Conservation (phyloP, 2,113 vertebrate genomes). For the Sialia sialis region DNA sequence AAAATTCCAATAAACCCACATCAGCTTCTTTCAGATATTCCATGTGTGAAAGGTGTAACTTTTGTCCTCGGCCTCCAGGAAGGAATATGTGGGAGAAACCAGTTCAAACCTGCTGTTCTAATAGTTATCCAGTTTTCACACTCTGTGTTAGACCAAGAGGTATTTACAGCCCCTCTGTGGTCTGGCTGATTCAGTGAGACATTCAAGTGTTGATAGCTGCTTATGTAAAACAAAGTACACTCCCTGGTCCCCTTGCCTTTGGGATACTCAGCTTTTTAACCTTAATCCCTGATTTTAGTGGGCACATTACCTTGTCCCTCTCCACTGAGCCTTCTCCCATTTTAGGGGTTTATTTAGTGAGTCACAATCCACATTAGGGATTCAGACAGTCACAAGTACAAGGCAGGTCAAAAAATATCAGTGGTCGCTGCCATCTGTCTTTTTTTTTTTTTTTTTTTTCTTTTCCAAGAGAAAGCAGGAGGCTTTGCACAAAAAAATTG, state of each 20-base stretch:
- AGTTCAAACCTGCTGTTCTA: neutral
- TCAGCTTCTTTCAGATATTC: neutral
- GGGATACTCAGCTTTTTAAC: neutral
- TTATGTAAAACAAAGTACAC: neutral
- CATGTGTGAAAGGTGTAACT: fast-evolving
- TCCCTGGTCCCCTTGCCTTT: neutral
- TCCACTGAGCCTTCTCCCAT: neutral
- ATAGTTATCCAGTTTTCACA: neutral
- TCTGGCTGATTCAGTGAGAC: neutral
- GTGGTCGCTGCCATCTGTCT: neutral
- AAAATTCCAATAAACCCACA: neutral
- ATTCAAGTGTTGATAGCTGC: neutral
- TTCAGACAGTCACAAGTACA: neutral
- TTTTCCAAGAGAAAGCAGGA: neutral
- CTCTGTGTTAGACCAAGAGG: neutral
- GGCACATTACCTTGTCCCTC: too few relatives aligned
- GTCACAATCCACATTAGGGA: neutral
- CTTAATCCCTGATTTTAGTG: neutral
- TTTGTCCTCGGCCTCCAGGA: neutral
- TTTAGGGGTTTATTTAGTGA: neutral
- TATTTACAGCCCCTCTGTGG: neutral
- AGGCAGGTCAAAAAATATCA: neutral
- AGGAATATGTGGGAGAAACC: neutral
- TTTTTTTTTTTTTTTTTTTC: neutral
- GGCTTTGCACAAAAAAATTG: neutral